These are phyloP conservation scores for Sterna hirundo DNA, from an alignment of 2,113 vertebrate species.

Conservation along the genomic window DNA sequence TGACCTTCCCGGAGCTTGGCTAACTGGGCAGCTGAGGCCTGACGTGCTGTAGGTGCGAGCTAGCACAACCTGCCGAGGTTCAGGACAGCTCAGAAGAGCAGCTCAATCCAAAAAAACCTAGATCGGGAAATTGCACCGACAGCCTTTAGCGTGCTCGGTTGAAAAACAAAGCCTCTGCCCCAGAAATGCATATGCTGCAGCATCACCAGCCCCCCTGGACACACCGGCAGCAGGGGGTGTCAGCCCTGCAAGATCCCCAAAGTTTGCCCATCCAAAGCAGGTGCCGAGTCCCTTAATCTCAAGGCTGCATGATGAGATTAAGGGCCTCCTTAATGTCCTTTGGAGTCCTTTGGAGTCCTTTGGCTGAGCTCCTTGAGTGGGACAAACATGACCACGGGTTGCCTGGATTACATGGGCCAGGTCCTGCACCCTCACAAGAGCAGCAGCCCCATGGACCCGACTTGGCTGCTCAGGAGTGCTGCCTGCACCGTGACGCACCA, in stretches of 20 bases:
- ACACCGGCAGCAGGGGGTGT: not conserved
- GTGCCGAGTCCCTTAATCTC: not conserved
- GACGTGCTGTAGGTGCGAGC: not conserved
- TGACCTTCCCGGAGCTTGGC: not conserved
- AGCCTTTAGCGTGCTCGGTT: not conserved
- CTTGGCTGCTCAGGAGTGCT: fast-evolving
- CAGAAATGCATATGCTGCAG: not conserved
- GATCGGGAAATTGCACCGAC: not conserved
- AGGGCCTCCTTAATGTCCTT: no score
- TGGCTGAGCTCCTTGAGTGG: not conserved
- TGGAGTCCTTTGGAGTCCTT: not conserved
- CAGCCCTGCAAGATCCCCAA: not conserved
- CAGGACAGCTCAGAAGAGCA: not conserved
- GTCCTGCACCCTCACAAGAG: not conserved
- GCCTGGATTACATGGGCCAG: not conserved
- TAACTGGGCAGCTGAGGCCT: not conserved
- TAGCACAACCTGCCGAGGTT: not conserved
- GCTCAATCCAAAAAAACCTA: not conserved
- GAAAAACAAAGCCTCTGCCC: not conserved
- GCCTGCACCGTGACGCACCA: fast-evolving
- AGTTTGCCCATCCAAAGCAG: not conserved
- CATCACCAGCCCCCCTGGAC: fast-evolving
- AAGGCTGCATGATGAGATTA: not conserved
- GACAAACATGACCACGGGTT: not conserved
- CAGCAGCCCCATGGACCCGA: not conserved